Conservation (phyloP, 2,797 vertebrate genomes). For the Oreochromis mossambicus region DNA sequence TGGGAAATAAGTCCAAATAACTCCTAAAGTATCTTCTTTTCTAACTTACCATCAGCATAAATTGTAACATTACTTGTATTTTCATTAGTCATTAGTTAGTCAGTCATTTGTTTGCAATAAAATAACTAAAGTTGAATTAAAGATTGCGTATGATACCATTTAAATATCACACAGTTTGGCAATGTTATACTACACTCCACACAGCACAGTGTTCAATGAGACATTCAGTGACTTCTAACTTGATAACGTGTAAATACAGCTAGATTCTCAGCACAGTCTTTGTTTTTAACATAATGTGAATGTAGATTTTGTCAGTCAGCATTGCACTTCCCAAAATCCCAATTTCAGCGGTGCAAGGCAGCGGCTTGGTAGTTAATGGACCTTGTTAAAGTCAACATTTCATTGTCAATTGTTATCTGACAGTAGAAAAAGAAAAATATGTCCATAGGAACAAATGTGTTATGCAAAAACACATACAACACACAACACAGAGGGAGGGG, state of each 20-base stretch:
- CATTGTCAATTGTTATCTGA: rapidly evolving
- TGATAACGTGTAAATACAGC: background rate
- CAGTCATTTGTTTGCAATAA: background rate
- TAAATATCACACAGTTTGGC: background rate
- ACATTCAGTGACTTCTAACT: background rate
- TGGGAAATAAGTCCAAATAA: background rate
- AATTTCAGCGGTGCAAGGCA: background rate
- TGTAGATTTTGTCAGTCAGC: background rate
- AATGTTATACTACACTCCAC: background rate
- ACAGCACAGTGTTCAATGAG: background rate
- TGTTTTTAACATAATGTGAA: background rate
- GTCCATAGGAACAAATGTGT: background rate
- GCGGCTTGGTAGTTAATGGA: background rate
- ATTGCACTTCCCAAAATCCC: background rate
- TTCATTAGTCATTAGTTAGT: background rate
- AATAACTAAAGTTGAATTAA: background rate
- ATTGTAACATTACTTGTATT: background rate
- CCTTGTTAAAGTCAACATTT: background rate
- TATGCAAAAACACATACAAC: background rate
- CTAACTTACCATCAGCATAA: background rate
- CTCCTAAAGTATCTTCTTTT: background rate
- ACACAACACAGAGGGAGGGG: background rate
- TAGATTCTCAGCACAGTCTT: background rate
- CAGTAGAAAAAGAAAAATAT: background rate
- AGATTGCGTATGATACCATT: rapidly evolving